phyloP scores from a whole-genome alignment of 1,140 invertebrate genomes.

The Neodiprion lecontei region DNA sequence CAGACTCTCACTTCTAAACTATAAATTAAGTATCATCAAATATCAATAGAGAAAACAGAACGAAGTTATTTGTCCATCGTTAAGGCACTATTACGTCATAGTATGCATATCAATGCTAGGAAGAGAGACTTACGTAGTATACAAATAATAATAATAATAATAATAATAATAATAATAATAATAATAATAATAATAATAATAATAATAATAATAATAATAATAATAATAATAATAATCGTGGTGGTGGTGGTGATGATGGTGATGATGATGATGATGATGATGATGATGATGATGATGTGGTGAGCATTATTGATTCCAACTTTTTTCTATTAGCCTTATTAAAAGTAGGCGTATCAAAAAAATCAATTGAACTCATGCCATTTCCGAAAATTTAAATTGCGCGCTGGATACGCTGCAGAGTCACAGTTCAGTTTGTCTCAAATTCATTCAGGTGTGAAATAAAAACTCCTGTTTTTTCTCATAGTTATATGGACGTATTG shows the following conservation, averaged over 20 bases:
- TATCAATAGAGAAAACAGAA: not conserved
- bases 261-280: not conserved
- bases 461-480: not conserved
- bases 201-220: too few species aligned
- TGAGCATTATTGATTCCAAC: not conserved
- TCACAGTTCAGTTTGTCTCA: too few species aligned
- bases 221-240: not conserved
- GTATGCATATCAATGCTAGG: not conserved
- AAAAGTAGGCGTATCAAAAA: too few species aligned
- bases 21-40: conserved; percentile 3
- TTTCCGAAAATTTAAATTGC: too few species aligned
- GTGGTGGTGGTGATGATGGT: not conserved
- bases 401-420: too few species aligned
- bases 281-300: not conserved
- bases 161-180: conserved; percentile 8
- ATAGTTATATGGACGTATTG: not conserved
- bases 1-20: conserved; percentile 12
- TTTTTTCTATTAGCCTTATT: too few species aligned
- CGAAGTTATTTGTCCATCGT: not conserved
- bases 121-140: not conserved
- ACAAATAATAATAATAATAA: too few species aligned
- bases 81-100: not conserved
- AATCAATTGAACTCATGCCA: too few species aligned
- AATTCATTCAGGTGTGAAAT: not conserved
- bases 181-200: not conserved